These are phyloP conservation scores for Cryptophagus acutangulus DNA, from an alignment of 2,888 invertebrate species.

Conservation along the genomic window DNA sequence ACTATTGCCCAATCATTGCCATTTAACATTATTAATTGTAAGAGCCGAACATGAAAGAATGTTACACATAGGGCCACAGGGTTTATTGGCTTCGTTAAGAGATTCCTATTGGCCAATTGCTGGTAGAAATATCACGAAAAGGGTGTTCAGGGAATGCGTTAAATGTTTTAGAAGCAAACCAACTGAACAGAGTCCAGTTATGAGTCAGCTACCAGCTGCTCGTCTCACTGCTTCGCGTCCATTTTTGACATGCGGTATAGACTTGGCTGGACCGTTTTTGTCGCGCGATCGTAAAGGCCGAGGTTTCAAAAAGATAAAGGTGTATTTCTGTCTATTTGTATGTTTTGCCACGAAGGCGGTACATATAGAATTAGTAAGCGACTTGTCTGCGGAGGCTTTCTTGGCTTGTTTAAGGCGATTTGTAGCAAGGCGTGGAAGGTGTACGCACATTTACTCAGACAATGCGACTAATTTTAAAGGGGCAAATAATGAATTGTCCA, in stretches of 20 bases:
- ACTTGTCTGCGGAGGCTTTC: constrained; percentile 10
- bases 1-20: constrained; percentile 4
- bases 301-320: too few relatives aligned
- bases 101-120: constrained; percentile 8
- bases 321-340: constrained; percentile 9
- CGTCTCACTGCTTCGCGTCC: constrained; percentile 6
- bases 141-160: constrained; percentile 3
- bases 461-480: constrained; percentile 16
- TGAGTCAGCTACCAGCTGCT: constrained; percentile 11
- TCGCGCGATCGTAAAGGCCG: not conserved
- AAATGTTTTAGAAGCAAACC: constrained; percentile 7
- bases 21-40: not conserved
- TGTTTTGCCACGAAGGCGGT: constrained; percentile 13
- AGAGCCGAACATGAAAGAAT: not conserved
- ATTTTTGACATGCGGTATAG: constrained; percentile 13
- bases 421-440: constrained; percentile 9
- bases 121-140: not conserved
- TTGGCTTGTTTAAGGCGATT: constrained; percentile 11
- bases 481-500: not conserved
- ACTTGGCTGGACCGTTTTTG: constrained; percentile 10
- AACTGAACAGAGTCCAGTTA: not conserved
- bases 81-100: constrained; percentile 1
- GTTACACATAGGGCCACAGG: constrained; percentile 8
- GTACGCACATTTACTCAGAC: constrained; percentile 5
- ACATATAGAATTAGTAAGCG: constrained; percentile 12